Conservation (phyloP, 2,113 vertebrate species). For the Phyllostomus hastatus region DNA sequence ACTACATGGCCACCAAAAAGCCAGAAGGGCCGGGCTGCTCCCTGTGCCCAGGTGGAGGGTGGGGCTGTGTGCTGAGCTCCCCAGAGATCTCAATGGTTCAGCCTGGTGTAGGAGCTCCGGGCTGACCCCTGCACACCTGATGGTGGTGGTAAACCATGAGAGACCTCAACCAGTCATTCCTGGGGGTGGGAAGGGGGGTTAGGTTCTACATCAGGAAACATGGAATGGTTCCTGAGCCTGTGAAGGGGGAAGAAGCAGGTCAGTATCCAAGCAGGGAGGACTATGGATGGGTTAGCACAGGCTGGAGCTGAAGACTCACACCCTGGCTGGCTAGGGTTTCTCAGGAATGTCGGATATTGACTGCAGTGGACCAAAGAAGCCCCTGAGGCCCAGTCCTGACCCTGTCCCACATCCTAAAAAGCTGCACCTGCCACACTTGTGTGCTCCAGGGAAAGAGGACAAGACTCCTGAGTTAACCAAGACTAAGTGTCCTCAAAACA, state of each 20-base stretch:
- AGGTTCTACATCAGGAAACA: background rate
- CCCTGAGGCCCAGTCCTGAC: background rate
- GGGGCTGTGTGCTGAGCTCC: background rate
- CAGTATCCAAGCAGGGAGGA: background rate
- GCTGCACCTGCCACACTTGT: too few relatives aligned
- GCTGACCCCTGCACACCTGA: background rate
- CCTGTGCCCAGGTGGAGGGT: background rate
- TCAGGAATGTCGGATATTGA: too few relatives aligned
- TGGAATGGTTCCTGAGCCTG: background rate
- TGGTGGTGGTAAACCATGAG: background rate
- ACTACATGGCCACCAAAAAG: background rate
- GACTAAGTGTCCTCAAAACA: background rate
- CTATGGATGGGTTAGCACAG: too few relatives aligned
- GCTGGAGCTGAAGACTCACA: too few relatives aligned
- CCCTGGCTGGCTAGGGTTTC: too few relatives aligned
- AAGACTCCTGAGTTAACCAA: background rate
- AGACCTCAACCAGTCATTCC: background rate
- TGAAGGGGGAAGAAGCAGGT: background rate
- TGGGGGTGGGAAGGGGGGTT: background rate
- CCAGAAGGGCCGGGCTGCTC: accelerated
- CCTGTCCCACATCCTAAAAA: background rate
- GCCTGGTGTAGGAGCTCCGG: background rate
- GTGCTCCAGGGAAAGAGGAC: background rate
- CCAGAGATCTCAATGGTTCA: background rate
- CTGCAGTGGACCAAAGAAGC: background rate